phyloP scores from a whole-genome alignment of 2,113 vertebrate genomes.

The Corythornis vintsioides region DNA sequence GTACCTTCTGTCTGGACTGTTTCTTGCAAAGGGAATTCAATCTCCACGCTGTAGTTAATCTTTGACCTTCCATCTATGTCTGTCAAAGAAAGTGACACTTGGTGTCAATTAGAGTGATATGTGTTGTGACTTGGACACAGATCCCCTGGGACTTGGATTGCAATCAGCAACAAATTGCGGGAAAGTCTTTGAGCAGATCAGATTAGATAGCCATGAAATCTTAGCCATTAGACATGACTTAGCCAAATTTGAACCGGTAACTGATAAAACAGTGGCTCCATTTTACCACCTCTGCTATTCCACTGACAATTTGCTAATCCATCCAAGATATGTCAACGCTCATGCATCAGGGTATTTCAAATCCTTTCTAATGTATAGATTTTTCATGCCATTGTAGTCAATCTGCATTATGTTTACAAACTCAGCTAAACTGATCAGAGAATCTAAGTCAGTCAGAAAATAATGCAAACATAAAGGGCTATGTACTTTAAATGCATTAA shows the following conservation, averaged over 20 bases:
- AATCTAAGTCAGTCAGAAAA: not conserved
- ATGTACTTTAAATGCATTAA: not conserved
- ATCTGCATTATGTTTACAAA: not conserved
- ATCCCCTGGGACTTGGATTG: conserved; percentile 9
- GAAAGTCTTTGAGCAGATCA: conserved; percentile 8
- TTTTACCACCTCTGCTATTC: not conserved
- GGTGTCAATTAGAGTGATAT: conserved; percentile 36
- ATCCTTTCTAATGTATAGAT: not conserved
- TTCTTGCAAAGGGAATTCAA: not conserved
- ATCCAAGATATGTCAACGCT: not conserved
- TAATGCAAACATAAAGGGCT: not conserved
- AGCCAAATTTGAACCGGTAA: conserved; percentile 11
- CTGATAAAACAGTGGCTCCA: not conserved
- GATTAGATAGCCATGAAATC: conserved; percentile 26
- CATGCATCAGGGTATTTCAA: not conserved
- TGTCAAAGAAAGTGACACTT: conserved; percentile 47
- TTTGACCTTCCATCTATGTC: conserved; percentile 27
- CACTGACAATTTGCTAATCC: not conserved
- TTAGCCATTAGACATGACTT: not conserved
- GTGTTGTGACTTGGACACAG: conserved; percentile 44
- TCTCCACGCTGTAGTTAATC: conserved; percentile 8
- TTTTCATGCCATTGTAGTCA: not conserved
- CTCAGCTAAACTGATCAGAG: not conserved
- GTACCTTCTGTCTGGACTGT: not conserved
- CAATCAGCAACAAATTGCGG: conserved; percentile 37